Conservation (phyloP, 2,888 invertebrate genomes). For the Parasteatoda lunata region DNA sequence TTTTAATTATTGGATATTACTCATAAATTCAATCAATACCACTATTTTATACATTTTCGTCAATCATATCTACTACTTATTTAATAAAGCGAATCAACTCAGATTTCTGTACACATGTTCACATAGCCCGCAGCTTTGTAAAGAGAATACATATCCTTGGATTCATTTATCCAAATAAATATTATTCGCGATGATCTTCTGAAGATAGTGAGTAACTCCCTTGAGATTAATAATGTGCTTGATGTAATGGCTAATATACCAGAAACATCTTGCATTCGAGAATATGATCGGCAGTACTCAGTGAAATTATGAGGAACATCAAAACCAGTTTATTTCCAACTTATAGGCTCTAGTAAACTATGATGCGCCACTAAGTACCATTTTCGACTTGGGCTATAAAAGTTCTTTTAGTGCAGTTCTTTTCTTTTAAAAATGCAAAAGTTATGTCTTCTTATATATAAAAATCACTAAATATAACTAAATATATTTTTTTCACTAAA, state of each 20-base stretch:
- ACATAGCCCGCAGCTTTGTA: no score
- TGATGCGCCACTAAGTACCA: background rate
- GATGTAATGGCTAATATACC: background rate
- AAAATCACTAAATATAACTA: no score
- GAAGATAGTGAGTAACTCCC: background rate
- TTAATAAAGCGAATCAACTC: no score
- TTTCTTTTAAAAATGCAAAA: background rate
- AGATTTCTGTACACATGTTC: no score
- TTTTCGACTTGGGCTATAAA: background rate
- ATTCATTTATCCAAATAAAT: background rate
- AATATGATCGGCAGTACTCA: background rate
- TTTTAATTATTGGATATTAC: no score
- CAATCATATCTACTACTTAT: no score
- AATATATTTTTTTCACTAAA: no score
- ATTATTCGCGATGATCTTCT: background rate
- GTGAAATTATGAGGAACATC: background rate
- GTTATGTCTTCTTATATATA: background rate
- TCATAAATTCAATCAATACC: no score
- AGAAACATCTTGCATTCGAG: background rate
- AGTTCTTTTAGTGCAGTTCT: background rate
- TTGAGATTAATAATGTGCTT: background rate
- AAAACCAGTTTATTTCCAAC: background rate
- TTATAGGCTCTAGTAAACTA: background rate
- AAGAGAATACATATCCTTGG: background rate
- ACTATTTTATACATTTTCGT: no score